These are phyloP conservation scores for Blennius ocellaris DNA, from an alignment of 2,113 vertebrate genomes.

Conservation along the genomic window DNA sequence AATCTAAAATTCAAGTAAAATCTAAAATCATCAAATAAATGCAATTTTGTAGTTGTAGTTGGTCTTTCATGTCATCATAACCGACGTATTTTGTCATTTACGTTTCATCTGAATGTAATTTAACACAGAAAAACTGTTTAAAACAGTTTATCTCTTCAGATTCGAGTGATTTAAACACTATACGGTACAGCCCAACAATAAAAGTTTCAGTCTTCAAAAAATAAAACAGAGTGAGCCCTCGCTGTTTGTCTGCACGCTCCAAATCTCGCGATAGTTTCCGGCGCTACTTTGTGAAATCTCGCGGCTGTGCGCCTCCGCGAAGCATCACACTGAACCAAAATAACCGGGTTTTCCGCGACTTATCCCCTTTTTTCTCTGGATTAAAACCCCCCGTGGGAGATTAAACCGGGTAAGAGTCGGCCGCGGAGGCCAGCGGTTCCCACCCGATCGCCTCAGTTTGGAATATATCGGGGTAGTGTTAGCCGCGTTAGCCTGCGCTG, in stretches of 20 bases:
- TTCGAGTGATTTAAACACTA: no score
- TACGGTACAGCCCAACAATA: no score
- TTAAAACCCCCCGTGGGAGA: fast-evolving
- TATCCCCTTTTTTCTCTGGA: fast-evolving
- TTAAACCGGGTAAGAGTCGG: background rate
- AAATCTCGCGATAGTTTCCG: constrained; percentile 40
- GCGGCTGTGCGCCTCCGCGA: constrained; percentile 7
- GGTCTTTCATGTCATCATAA: no score
- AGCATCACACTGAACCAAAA: background rate
- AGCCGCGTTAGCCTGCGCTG: constrained; percentile 35
- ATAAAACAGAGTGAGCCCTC: constrained; percentile 37
- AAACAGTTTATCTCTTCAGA: no score
- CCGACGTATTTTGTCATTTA: no score
- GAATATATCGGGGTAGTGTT: background rate
- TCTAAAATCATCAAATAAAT: no score
- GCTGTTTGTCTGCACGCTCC: fast-evolving
- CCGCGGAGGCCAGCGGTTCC: fast-evolving
- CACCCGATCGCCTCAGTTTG: background rate
- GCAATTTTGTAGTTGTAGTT: no score
- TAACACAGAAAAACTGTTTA: no score
- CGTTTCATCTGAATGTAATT: no score
- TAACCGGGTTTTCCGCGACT: background rate
- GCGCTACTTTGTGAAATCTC: constrained; percentile 44
- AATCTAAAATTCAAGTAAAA: no score
- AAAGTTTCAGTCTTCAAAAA: background rate